A percentile compares a stretch with the other conserved stretches of the same genome.
Evolutionary conservation across 2,113 vertebrate species (phyloP).

Genomic region (Lucifuga dentata): DNA sequence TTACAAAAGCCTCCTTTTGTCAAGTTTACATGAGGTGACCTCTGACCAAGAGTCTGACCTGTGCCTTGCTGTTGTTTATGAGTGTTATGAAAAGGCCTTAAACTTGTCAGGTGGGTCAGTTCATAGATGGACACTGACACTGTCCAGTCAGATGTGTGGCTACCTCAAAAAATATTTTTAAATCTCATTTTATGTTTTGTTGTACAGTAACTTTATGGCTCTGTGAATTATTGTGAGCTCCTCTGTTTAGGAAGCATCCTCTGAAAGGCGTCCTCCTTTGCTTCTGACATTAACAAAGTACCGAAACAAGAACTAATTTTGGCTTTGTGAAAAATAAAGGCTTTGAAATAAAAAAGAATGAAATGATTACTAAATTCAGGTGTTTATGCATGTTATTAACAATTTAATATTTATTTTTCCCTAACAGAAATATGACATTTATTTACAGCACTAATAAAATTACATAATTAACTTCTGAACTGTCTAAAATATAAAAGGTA

Average conservation of each 20-base stretch:
- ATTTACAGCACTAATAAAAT: too few relatives aligned
- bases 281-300: slow-evolving; percentile 66
- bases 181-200: slow-evolving; percentile 55
- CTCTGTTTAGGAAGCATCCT: slow-evolving; percentile 40
- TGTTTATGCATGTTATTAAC: slow-evolving; percentile 19
- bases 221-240: slow-evolving; percentile 46
- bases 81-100: slow-evolving; percentile 70
- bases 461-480: too few relatives aligned
- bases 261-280: slow-evolving; percentile 38
- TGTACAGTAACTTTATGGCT: slow-evolving; percentile 47
- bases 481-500: too few relatives aligned
- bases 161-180: slow-evolving; percentile 67
- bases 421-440: too few relatives aligned
- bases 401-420: too few relatives aligned
- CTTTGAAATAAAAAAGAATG: slow-evolving; percentile 69
- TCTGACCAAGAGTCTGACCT: slow-evolving; percentile 59
- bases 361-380: slow-evolving; percentile 21
- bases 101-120: slow-evolving; percentile 45
- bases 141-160: slow-evolving; percentile 65
- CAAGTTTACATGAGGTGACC: slow-evolving; percentile 62
- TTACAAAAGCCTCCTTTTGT: slow-evolving; percentile 41
- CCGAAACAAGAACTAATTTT: slow-evolving; percentile 54
- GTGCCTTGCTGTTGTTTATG: slow-evolving; percentile 75
- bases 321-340: slow-evolving; percentile 64
- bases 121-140: slow-evolving; percentile 59